Base-by-base conservation (phyloP, 2,888 invertebrate species). In the Tetropium fuscum region DNA sequence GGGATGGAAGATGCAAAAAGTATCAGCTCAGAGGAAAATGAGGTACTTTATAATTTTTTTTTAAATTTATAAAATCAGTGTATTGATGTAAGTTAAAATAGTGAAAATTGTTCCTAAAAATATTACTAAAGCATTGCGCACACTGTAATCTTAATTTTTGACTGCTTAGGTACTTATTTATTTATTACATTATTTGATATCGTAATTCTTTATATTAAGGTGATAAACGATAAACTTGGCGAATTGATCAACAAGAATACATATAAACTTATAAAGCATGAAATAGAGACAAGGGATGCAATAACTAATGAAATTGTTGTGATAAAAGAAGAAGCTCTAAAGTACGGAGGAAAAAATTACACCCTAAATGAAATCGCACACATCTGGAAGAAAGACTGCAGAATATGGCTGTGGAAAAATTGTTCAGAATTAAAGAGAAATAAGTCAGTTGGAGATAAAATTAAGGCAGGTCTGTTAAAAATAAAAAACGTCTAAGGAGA, bases 371-470 rank as follows among this genome's bases (percentile, higher is more conserved):
- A 89, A 74, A 87, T 90, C 59, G 88, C 89, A 1, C 84, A 84
- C 72, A 83, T 85, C 60, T 90, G 89, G 89, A 90, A 89, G 74
- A 90, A 90, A 76, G 90, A 90, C 71, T 89, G 88, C 65, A 83
- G 90, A 71, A 89, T 84, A 83, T 90, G 89, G 83, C 79, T 90
- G 51, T 90, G 85, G 85, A 86, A 86, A 61, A 79, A 78, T 48
- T 65, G 73, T 18, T 53, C 64, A 3, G 72, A 74, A 41, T 64
- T 68, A 45, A 75, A 73, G 45, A 64, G 64, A 30, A 77, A 77
- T 51, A 71, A 68, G 38, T 78, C 80, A 2, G 64, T 78, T 22
- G 72, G 67, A 1, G 76, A 78, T 19, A 63, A 62, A 49, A 54
- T 69, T 20, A 68, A 53, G 32, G 48, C 59, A 8, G 58, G 64